Evolutionary conservation across 2,888 invertebrate species (phyloP).

Genomic region (Exephanes ischioxanthus): DNA sequence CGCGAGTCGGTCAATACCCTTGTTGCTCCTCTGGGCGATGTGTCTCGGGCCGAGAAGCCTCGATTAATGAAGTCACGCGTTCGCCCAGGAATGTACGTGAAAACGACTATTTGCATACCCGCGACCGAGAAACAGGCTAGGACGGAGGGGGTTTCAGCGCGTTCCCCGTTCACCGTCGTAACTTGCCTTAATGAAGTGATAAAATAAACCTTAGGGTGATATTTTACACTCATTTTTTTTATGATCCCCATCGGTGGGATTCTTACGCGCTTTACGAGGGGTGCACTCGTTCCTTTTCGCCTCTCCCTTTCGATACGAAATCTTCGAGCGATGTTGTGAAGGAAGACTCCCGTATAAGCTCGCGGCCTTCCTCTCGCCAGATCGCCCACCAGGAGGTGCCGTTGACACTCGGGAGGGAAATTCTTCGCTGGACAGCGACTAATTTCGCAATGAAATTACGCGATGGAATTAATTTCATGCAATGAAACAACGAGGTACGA

Average conservation of each 20-base stretch:
- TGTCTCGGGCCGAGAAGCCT: slow-evolving; percentile 43
- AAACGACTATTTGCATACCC: slow-evolving; percentile 58
- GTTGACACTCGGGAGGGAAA: background rate
- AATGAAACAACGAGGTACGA: too few species aligned
- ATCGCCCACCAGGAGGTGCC: background rate
- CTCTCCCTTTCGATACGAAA: slow-evolving; percentile 25
- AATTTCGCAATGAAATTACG: too few species aligned
- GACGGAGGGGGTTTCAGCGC: slow-evolving; percentile 27
- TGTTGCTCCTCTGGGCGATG: slow-evolving; percentile 19
- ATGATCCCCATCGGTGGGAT: slow-evolving; percentile 34
- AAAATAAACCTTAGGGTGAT: slow-evolving; percentile 56
- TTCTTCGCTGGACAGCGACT: too few species aligned
- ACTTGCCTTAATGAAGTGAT: slow-evolving; percentile 63
- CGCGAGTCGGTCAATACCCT: slow-evolving; percentile 8
- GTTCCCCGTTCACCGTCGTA: slow-evolving; percentile 52
- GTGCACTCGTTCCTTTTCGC: background rate
- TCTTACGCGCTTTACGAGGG: slow-evolving; percentile 36
- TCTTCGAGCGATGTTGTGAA: slow-evolving; percentile 13
- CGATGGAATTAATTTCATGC: too few species aligned
- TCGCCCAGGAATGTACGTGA: slow-evolving; percentile 40
- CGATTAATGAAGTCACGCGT: slow-evolving; percentile 67
- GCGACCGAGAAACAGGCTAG: slow-evolving; percentile 34
- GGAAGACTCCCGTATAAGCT: background rate
- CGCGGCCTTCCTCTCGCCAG: background rate
- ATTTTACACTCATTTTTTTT: slow-evolving; percentile 53